phyloP scores from a whole-genome alignment of 1,140 invertebrate genomes.

The Protaetia brevitarsis region DNA sequence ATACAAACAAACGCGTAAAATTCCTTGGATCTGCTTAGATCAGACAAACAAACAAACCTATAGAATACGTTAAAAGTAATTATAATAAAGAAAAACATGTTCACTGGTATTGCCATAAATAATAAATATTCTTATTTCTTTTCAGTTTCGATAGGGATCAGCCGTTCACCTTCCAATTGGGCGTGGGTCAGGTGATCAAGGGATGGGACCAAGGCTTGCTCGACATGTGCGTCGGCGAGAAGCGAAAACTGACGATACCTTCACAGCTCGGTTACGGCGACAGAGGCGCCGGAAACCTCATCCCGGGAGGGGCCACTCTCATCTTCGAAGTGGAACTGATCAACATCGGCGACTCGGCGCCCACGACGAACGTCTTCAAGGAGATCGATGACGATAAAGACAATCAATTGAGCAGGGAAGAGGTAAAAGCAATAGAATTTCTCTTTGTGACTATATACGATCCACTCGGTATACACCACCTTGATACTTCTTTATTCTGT shows the following conservation, averaged over 20 bases:
- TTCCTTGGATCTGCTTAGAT: too few relatives aligned
- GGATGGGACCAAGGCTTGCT: slow-evolving; percentile 91
- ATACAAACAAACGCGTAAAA: too few relatives aligned
- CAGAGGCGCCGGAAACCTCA: slow-evolving; percentile 84
- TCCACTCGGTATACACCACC: too few relatives aligned
- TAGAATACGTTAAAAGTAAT: too few relatives aligned
- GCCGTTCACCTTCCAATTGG: slow-evolving; percentile 86
- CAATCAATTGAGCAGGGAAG: slow-evolving; percentile 87
- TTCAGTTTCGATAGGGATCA: slow-evolving; percentile 82
- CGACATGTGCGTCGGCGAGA: slow-evolving; percentile 94
- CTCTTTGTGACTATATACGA: too few relatives aligned
- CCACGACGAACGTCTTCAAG: slow-evolving; percentile 91
- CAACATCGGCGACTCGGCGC: slow-evolving; percentile 82
- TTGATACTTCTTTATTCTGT: too few relatives aligned
- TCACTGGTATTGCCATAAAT: neutral
- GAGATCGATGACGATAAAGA: slow-evolving; percentile 90
- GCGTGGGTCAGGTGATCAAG: slow-evolving; percentile 85
- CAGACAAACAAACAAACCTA: too few relatives aligned
- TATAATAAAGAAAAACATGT: too few relatives aligned
- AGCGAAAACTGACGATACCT: slow-evolving; percentile 86
- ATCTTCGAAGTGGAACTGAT: slow-evolving; percentile 90
- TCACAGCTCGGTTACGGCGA: slow-evolving; percentile 88
- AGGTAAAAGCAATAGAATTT: slow-evolving; percentile 63
- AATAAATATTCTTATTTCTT: slow-evolving; percentile 41
- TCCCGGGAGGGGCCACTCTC: slow-evolving; percentile 81